These are phyloP conservation scores for Eubasilissa splendida DNA, from an alignment of 2,888 invertebrate species.

Conservation along the genomic window DNA sequence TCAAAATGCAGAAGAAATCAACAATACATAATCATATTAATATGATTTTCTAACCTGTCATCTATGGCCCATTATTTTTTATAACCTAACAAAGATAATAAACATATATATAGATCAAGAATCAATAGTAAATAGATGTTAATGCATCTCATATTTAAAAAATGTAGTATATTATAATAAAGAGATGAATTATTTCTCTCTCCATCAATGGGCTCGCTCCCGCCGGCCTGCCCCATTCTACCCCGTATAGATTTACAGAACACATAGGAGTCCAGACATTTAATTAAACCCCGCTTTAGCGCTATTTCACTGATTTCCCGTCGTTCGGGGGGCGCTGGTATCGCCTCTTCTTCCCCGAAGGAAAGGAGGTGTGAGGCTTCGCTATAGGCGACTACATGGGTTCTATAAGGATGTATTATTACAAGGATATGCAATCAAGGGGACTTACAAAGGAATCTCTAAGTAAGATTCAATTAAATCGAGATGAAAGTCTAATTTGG, in stretches of 20 bases:
- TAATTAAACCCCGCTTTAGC: constrained; percentile 60
- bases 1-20: too few species aligned
- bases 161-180: neutral
- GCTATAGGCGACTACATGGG: neutral
- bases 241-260: constrained; percentile 59
- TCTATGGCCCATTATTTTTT: too few species aligned
- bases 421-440: constrained; percentile 43
- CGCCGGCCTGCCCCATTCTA: constrained; percentile 57
- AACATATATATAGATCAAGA: too few species aligned
- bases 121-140: too few species aligned
- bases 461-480: constrained; percentile 39
- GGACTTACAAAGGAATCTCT: constrained; percentile 36
- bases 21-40: too few species aligned
- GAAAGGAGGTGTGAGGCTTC: constrained; percentile 50
- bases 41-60: too few species aligned
- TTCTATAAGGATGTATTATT: constrained; percentile 23
- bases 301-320: constrained; percentile 59
- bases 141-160: too few species aligned
- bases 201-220: constrained; percentile 44
- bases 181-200: too few species aligned
- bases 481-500: constrained; percentile 14
- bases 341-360: constrained; percentile 44
- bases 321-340: constrained; percentile 50
- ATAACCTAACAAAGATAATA: too few species aligned
- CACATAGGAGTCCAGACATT: constrained; percentile 59